phyloP scores from a whole-genome alignment of 1,140 invertebrate species.

The Lasioglossum baleicum region DNA sequence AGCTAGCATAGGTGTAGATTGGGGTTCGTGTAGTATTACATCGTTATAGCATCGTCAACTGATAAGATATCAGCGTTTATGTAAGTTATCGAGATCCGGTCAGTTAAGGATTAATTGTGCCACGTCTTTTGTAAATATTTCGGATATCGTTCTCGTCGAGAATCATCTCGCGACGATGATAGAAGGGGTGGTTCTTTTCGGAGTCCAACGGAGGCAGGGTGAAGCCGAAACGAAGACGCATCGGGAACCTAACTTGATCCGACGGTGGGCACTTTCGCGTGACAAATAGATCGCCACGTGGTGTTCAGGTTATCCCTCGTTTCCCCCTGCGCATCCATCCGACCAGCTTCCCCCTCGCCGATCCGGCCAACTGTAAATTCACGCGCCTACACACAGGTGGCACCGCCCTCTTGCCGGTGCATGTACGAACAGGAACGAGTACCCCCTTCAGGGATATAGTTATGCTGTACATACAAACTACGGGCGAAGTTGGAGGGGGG shows the following conservation, averaged over 20 bases:
- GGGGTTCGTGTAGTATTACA: no score
- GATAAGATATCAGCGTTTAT: no score
- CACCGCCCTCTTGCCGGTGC: conserved; percentile 64
- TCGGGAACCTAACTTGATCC: conserved; percentile 53
- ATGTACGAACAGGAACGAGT: conserved; percentile 46
- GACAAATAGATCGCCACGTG: conserved; percentile 69
- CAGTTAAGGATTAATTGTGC: no score
- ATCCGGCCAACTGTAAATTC: conserved; percentile 63
- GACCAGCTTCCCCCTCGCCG: conserved; percentile 12
- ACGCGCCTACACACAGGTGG: conserved; percentile 71
- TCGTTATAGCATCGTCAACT: no score
- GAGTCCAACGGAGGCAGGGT: no score
- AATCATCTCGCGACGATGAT: no score
- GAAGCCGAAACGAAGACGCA: conserved; percentile 29
- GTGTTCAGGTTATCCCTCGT: conserved; percentile 47
- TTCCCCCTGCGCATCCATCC: conserved; percentile 33
- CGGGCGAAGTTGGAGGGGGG: conserved; percentile 1
- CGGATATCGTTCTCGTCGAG: no score
- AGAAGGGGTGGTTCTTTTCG: no score
- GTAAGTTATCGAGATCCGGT: no score
- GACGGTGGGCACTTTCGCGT: conserved; percentile 60
- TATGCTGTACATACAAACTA: conserved; percentile 19
- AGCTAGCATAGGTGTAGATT: no score
- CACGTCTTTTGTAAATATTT: no score
- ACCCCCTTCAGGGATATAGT: conserved; percentile 54